Percentiles rank a stretch among this genome's conserved stretches.
Evolutionary conservation across 2,113 vertebrate species (phyloP).

Genomic region (Taurulus bubalis): DNA sequence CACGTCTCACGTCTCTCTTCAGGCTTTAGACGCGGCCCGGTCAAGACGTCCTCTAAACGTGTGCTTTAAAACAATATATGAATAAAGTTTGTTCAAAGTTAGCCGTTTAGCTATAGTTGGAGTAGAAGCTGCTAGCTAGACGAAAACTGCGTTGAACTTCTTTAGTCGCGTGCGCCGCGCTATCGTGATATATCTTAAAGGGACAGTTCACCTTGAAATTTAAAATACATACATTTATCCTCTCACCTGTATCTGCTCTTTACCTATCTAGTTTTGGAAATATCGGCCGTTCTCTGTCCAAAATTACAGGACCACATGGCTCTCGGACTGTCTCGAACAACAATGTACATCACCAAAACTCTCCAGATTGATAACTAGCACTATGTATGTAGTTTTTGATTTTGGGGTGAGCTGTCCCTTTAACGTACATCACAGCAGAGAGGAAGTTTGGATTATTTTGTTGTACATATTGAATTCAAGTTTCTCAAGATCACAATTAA

Average conservation of each 20-base stretch:
- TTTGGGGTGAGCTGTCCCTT: no score
- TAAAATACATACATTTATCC: background rate
- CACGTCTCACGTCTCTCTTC: background rate
- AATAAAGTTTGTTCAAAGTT: background rate
- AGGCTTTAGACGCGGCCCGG: background rate
- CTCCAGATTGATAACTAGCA: no score
- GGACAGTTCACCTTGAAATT: background rate
- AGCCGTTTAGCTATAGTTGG: background rate
- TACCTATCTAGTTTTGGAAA: no score
- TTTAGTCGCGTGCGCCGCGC: background rate
- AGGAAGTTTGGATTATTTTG: background rate
- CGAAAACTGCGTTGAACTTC: background rate
- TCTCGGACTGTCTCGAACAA: no score
- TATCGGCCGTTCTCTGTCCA: no score
- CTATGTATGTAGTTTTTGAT: no score
- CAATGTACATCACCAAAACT: no score
- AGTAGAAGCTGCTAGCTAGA: background rate
- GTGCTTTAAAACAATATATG: background rate
- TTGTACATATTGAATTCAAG: background rate
- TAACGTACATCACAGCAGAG: background rate
- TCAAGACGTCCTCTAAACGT: background rate
- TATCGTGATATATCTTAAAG: background rate
- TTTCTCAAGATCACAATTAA: background rate
- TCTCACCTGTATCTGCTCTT: no score
- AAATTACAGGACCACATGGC: no score